Base-by-base conservation (phyloP, 2,113 vertebrate genomes). In the Neogale vison region DNA sequence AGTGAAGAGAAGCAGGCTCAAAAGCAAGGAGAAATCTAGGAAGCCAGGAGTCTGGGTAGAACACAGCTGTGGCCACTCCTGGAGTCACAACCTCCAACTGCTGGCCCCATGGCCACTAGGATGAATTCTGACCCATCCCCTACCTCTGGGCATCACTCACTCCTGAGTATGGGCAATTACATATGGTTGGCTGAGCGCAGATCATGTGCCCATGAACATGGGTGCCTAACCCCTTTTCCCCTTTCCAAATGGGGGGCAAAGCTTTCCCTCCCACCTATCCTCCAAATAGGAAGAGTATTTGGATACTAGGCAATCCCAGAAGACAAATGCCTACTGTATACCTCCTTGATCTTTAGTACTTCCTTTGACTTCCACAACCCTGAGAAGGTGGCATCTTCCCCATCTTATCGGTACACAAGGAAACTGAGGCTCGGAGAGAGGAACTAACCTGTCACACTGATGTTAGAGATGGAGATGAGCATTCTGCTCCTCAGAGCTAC, bases 151-250 rank as follows among this genome's bases (percentile, higher is more conserved):
- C 42, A 26, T 55, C 59, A 17, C 36, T 87, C 59, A 7, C 14
- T 69, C 91, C 67, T 50, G 59, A 50, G 50, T 11, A 59, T 29
- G 24, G 21, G 65, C 50, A 39, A 81, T 29, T 59, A 26, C 52
- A 42, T 0, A 13, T 31, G 50, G 34, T 4, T 4, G 21, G 39
- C 47, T 47, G 31, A 65, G 71, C 21, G 9, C 4, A 36, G 45
- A 39, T 36, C 20, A 36, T 0, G 0, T n/a, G 65, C 18, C 71
- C 34, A 11, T 0, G 6, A 24, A 26, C 6, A 0, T 4, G 21
- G 34, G n/a, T 42, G 24, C 36, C 63, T 84, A 31, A 36, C 14
- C 12, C 29, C 71, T 29, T 23, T 59, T 26, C 88, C 82, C 55
- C 20, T 81, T 72, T 72, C 36, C 26, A 0, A 12, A 1, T 0